Evolutionary conservation across 2,888 invertebrate species (phyloP).

Genomic region (Notodonta dromedarius): DNA sequence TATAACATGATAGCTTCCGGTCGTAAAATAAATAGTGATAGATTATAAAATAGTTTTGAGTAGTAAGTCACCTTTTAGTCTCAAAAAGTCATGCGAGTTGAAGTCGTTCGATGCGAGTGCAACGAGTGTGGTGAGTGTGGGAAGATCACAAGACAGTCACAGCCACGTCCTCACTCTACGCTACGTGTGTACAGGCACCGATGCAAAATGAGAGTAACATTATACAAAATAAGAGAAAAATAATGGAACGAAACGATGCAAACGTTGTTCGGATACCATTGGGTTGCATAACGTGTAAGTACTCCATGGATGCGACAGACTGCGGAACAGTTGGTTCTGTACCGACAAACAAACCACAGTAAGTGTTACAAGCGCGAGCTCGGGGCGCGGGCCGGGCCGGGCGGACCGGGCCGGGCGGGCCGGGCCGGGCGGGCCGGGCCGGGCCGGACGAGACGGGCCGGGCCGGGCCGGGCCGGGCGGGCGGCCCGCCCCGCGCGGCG

Average conservation of each 20-base stretch:
- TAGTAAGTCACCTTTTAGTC: conserved; percentile 88
- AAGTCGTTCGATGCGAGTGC: conserved; percentile 41
- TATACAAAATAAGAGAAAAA: conserved; percentile 52
- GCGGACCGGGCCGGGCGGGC: conserved; percentile 11
- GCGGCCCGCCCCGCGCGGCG: conserved; percentile 27
- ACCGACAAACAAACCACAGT: conserved; percentile 79
- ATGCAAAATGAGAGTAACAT: conserved; percentile 47
- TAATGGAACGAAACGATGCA: conserved; percentile 64
- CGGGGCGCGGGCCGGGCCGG: conserved; percentile 18
- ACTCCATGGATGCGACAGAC: conserved; percentile 81
- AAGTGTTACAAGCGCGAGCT: conserved; percentile 72
- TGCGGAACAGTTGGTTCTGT: conserved; percentile 82
- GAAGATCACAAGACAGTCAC: conserved; percentile 69
- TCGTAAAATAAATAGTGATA: conserved; percentile 65
- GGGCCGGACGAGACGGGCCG: conserved; percentile 16
- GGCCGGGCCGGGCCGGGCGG: conserved; percentile 14
- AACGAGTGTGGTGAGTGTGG: conserved; percentile 42
- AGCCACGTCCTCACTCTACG: conserved; percentile 76
- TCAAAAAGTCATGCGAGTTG: conserved; percentile 71
- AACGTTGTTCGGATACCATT: conserved; percentile 77
- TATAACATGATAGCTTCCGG: conserved; percentile 61
- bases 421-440: conserved; percentile 18
- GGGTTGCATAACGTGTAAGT: conserved; percentile 82
- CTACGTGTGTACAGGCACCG: conserved; percentile 35
- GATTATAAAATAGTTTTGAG: conserved; percentile 85